These are phyloP conservation scores for Allobates femoralis DNA, from an alignment of 2,797 vertebrate genomes.

Conservation along the genomic window DNA sequence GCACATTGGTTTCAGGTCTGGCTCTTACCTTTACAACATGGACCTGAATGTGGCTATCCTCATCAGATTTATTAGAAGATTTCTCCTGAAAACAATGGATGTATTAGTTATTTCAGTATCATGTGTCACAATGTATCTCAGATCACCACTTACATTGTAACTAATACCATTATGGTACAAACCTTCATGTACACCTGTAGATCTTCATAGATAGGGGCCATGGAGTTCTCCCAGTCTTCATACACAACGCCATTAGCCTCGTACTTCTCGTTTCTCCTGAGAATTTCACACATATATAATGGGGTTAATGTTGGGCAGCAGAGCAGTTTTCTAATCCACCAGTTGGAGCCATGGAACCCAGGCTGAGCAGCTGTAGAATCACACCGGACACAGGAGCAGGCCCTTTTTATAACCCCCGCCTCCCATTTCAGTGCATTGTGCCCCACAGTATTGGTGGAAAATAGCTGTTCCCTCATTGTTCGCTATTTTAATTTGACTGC, in stretches of 20 bases:
- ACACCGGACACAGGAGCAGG: too few species aligned
- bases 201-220: constrained; percentile 59
- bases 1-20: neutral
- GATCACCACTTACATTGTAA: neutral
- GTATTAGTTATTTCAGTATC: neutral
- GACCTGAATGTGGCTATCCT: neutral
- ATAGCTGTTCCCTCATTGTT: too few species aligned
- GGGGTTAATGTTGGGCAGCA: too few species aligned
- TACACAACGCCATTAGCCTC: constrained; percentile 15
- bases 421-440: too few species aligned
- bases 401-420: too few species aligned
- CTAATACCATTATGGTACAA: neutral
- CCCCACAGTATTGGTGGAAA: too few species aligned
- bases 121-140: too few species aligned
- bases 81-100: neutral
- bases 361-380: too few species aligned
- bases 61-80: neutral
- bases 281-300: neutral
- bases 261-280: constrained; percentile 50
- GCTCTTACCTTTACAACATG: constrained; percentile 43
- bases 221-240: constrained; percentile 53
- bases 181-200: constrained; percentile 46
- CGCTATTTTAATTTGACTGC: too few species aligned
- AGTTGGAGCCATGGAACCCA: too few species aligned
- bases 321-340: too few species aligned